Base-by-base conservation (phyloP, 1,140 invertebrate genomes). In the Triops cancriformis region DNA sequence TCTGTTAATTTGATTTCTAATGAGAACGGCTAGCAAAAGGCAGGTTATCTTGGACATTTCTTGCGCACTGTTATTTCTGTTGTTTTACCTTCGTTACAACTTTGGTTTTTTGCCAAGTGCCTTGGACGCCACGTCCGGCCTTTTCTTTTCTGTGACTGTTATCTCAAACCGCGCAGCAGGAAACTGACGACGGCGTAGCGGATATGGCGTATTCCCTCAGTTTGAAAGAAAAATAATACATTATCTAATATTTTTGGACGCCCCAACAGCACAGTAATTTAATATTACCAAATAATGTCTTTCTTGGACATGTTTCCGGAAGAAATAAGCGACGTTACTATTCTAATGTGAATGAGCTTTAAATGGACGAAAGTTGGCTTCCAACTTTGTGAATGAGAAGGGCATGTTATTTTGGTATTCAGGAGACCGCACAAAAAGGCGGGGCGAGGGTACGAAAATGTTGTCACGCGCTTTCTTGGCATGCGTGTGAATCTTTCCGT, bases 11-110 rank as follows among this genome's bases (percentile, higher is more conserved):
- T 7, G 2, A 37, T 37, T 37, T 37, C 31, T 37, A 37, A 7
- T 7, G 7, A 37, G 7, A 37, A 37, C 31, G 31, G 7, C 31
- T 37, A 37, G 31, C 31, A 37, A 37, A n/a, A 37, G 31, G 10
- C 51, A 14, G 5, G 14, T 64, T 18, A 1, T 64, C 18, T n/a
- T 14, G 18, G 51, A 18, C 18, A 64, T 23, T 23, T 64, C 51
- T 64, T 23, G n/a, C 51, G 10, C 18, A 64, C 31, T 37, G 31
- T 64, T 23, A n/a, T 23, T 64, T 64, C 51, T 64, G n/a, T 6
- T 41, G 31, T 27, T 76, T 80, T 37, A 45, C 31, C 45, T 23
- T 45, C 14, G 43, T 45, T 77, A 78, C 37, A 79, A 9, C 51
- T 78, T 72, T 72, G 77, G 18, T 28, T 74, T 45, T 26, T 75